Percentiles rank a stretch among this genome's conserved stretches.
Conservation (phyloP, 1,140 invertebrate species). For the Ditylenchus dipsaci region DNA sequence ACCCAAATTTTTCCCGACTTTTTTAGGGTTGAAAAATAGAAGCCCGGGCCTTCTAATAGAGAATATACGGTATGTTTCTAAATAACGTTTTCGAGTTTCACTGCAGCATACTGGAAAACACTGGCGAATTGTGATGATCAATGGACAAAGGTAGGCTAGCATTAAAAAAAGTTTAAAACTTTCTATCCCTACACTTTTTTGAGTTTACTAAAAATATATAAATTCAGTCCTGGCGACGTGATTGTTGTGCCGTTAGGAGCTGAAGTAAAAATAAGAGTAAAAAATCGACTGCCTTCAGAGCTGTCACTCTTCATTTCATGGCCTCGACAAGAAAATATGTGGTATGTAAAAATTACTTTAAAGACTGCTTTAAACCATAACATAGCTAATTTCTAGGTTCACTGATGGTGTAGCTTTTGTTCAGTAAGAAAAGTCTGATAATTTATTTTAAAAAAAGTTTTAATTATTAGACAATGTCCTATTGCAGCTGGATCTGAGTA, state of each 20-base stretch:
- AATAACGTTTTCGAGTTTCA: background rate
- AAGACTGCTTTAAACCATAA: background rate
- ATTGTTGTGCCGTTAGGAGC: constrained; percentile 51
- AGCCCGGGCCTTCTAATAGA: too few species aligned
- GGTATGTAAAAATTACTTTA: constrained; percentile 12
- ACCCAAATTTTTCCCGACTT: too few species aligned
- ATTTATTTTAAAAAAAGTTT: too few species aligned
- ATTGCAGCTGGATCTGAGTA: constrained; percentile 25
- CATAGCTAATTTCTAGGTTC: background rate
- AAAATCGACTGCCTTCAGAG: constrained; percentile 41
- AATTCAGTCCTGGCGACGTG: constrained; percentile 39
- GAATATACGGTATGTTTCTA: constrained; percentile 8
- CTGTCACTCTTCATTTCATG: constrained; percentile 54
- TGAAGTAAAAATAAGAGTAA: constrained; percentile 48
- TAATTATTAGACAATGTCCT: constrained; percentile 17
- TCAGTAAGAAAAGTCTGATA: constrained; percentile 1
- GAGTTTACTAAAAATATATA: constrained; percentile 20
- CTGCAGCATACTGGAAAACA: constrained; percentile 9
- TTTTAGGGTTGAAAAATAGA: too few species aligned
- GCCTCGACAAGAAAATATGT: constrained; percentile 51
- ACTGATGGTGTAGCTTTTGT: constrained; percentile 29
- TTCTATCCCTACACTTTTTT: constrained; percentile 32
- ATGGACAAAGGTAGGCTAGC: constrained; percentile 40
- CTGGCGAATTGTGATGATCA: constrained; percentile 42
- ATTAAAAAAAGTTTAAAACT: constrained; percentile 32